These are phyloP conservation scores for Heterohyrax brucei DNA, from an alignment of 2,797 vertebrate species.

Conservation along the genomic window DNA sequence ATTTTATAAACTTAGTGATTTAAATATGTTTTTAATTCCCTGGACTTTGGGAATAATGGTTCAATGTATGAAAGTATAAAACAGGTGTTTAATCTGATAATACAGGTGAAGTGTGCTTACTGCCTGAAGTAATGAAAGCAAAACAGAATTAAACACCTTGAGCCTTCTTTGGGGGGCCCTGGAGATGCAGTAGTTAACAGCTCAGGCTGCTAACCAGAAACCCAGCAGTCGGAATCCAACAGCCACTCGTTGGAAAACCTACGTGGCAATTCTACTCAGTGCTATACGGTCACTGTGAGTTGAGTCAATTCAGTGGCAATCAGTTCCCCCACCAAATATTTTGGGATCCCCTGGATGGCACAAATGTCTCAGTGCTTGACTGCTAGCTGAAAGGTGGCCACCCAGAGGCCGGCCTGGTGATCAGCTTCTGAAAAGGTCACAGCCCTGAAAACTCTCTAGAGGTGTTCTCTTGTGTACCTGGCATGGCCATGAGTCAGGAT, in stretches of 20 bases:
- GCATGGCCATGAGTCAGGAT: too few relatives aligned
- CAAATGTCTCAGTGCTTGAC: too few relatives aligned
- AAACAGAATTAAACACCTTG: conserved; percentile 63
- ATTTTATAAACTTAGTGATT: conserved; percentile 79
- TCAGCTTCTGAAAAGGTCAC: too few relatives aligned
- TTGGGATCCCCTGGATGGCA: too few relatives aligned
- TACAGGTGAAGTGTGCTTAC: conserved; percentile 15
- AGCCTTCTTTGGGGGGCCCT: conserved; percentile 21
- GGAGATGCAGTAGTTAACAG: not conserved
- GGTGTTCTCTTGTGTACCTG: too few relatives aligned
- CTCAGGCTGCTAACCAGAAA: not conserved
- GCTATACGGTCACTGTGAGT: too few relatives aligned
- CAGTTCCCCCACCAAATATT: too few relatives aligned
- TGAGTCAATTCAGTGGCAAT: too few relatives aligned
- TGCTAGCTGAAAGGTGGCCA: too few relatives aligned
- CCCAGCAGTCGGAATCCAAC: not conserved
- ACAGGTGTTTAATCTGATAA: conserved; percentile 60
- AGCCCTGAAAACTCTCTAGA: too few relatives aligned
- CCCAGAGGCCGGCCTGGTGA: too few relatives aligned
- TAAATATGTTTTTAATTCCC: conserved; percentile 77
- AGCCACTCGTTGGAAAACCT: not conserved
- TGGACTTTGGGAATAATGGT: conserved; percentile 75
- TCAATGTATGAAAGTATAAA: conserved; percentile 67
- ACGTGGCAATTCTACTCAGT: not conserved
- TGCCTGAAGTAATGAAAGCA: conserved; percentile 72